phyloP scores from a whole-genome alignment of 2,888 invertebrate genomes.

The Eurois occulta region DNA sequence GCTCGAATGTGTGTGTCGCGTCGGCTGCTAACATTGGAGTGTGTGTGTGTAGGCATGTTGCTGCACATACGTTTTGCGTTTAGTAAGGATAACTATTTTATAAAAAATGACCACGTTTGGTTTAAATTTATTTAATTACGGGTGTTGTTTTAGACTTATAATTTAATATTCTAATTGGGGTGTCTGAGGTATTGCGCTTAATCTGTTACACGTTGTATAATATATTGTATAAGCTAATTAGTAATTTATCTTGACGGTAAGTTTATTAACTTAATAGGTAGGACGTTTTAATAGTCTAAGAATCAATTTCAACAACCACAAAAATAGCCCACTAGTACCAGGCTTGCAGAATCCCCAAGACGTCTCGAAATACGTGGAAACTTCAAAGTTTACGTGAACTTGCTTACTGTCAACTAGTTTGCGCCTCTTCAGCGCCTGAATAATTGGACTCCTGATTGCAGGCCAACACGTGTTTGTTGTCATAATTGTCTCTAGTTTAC shows the following conservation, averaged over 20 bases:
- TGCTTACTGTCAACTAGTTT: conserved; percentile 46
- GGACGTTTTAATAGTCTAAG: background rate
- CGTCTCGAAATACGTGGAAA: conserved; percentile 35
- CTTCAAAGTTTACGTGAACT: conserved; percentile 50
- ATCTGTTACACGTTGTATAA: too few relatives aligned
- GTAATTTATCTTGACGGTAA: background rate
- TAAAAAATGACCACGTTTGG: too few relatives aligned
- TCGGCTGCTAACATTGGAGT: too few relatives aligned
- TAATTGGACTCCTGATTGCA: conserved; percentile 68
- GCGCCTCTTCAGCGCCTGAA: conserved; percentile 50
- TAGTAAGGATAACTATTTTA: too few relatives aligned
- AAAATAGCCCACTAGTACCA: conserved; percentile 6
- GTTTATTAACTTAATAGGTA: background rate
- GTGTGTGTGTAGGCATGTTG: too few relatives aligned
- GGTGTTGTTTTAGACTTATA: too few relatives aligned
- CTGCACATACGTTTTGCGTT: too few relatives aligned
- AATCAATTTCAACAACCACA: background rate
- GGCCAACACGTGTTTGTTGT: conserved; percentile 52
- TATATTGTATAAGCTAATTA: background rate
- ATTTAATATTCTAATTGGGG: too few relatives aligned
- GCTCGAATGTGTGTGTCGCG: too few relatives aligned
- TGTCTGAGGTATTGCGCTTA: too few relatives aligned
- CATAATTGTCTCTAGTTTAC: conserved; percentile 47
- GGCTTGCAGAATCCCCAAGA: conserved; percentile 21
- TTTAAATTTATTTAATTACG: too few relatives aligned